Base-by-base conservation (phyloP, 2,888 invertebrate genomes). In the Drosophila melanocephala region DNA sequence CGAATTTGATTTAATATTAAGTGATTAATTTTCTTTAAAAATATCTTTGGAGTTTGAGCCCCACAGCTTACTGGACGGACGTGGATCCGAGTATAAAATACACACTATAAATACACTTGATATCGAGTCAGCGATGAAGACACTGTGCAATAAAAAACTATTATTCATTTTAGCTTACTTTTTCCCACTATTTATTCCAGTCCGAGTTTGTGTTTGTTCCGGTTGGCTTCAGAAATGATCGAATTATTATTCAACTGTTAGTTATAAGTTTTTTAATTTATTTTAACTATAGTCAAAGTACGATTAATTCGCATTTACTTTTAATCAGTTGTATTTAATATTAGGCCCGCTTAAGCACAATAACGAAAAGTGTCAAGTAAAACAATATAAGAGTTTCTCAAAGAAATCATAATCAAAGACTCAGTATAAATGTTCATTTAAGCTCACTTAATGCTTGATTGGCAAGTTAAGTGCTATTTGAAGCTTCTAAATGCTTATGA, bases 391-490 rank as follows among this genome's bases (percentile, higher is more conserved):
- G 5, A 44, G 12, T 44, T 44, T 22, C 22, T 22, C 44, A 22
- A 26, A 26, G 47, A 26, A 26, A 47, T 26, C 26, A 16, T 2
- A 47, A 0, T 47, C 26, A 26, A 47, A 7, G 22, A 16, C 7
- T 7, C 7, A 22, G 22, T 1, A 5, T 7, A 47, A 47, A 47
- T 26, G 26, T 16, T 47, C 5, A 51, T 28, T 19, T 19, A 28
- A 50, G 50, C 28, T 50, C n/a, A 5, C 14, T 28, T 2, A 28
- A 19, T 16, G 33, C 28, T 28, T 28, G 42, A 58, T 37, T 47
- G 42, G 19, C 12, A n/a, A 61, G 62, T 64, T 30, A 26, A 16
- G 22, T 63, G 28, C 44, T 16, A 67, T 35, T 35, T 39, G 4
- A 37, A 39, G 55, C 39, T 6, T 12, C 10, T 32, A 39, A 61